phyloP scores from a whole-genome alignment of 2,113 vertebrate genomes.

The Gobius niger region DNA sequence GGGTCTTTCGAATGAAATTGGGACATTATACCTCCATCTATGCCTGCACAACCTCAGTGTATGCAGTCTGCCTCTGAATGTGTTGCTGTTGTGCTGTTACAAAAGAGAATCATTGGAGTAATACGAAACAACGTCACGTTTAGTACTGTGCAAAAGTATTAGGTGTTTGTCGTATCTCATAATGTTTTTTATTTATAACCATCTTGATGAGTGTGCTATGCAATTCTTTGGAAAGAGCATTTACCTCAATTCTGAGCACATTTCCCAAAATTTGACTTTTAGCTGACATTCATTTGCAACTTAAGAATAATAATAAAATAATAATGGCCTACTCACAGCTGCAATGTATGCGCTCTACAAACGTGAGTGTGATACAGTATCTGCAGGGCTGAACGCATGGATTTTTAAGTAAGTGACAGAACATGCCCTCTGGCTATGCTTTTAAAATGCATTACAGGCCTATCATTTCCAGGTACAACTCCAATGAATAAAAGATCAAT shows the following conservation, averaged over 20 bases:
- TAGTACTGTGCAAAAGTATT: background rate
- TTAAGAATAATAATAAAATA: background rate
- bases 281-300: background rate
- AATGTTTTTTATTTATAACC: too few relatives aligned
- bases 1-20: background rate
- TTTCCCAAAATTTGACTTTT: background rate
- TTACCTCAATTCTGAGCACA: too few relatives aligned
- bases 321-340: background rate
- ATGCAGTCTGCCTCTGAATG: background rate
- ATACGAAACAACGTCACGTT: background rate
- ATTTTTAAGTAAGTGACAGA: slow-evolving; percentile 31
- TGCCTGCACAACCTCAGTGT: slow-evolving; percentile 3
- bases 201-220: too few relatives aligned
- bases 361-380: slow-evolving; percentile 19
- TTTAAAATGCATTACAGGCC: slow-evolving; percentile 50
- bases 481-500: slow-evolving; percentile 63
- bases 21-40: slow-evolving; percentile 3
- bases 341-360: background rate
- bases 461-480: slow-evolving; percentile 43
- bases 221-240: too few relatives aligned
- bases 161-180: too few relatives aligned
- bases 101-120: background rate
- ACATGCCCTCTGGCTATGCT: slow-evolving; percentile 37
- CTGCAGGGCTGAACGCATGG: slow-evolving; percentile 18
- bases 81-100: background rate